Evolutionary conservation across 2,797 vertebrate genomes (phyloP).

Genomic region (Danionella dracula): DNA sequence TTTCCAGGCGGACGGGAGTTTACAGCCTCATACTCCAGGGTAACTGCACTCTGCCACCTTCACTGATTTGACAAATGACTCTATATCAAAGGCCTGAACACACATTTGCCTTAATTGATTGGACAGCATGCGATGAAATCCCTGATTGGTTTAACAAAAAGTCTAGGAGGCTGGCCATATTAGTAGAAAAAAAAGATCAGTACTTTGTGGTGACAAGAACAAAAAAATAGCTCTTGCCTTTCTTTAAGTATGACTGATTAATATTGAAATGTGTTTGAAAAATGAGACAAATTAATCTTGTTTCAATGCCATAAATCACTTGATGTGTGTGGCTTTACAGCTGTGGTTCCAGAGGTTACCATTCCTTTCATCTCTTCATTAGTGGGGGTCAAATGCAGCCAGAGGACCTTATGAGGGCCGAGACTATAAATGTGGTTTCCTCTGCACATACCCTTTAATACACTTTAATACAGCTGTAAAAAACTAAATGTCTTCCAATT

Average conservation of each 20-base stretch:
- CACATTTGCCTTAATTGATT: slow-evolving; percentile 80
- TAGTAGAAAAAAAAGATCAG: slow-evolving; percentile 24
- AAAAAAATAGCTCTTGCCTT: background rate
- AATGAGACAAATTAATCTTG: slow-evolving; percentile 39
- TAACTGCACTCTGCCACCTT: slow-evolving; percentile 68
- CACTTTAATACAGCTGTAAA: slow-evolving; percentile 39
- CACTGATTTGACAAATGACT: slow-evolving; percentile 77
- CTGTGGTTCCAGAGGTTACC: slow-evolving; percentile 44
- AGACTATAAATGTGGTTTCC: slow-evolving; percentile 43
- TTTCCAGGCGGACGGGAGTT: slow-evolving; percentile 65
- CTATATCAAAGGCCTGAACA: slow-evolving; percentile 69
- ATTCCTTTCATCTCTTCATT: slow-evolving; percentile 49
- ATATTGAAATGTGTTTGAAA: slow-evolving; percentile 38
- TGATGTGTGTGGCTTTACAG: slow-evolving; percentile 29
- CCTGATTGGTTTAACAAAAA: slow-evolving; percentile 74
- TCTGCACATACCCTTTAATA: slow-evolving; percentile 17
- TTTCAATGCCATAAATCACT: slow-evolving; percentile 41
- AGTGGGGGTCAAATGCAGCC: slow-evolving; percentile 38
- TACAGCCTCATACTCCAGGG: slow-evolving; percentile 60
- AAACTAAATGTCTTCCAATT: slow-evolving; percentile 42
- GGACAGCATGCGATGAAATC: slow-evolving; percentile 71
- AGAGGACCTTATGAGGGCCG: slow-evolving; percentile 35
- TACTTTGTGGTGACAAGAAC: slow-evolving; percentile 16
- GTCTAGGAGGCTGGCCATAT: slow-evolving; percentile 40
- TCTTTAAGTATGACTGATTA: slow-evolving; percentile 37